Base-by-base conservation (phyloP, 2,113 vertebrate species). In the Epinephelus moara region DNA sequence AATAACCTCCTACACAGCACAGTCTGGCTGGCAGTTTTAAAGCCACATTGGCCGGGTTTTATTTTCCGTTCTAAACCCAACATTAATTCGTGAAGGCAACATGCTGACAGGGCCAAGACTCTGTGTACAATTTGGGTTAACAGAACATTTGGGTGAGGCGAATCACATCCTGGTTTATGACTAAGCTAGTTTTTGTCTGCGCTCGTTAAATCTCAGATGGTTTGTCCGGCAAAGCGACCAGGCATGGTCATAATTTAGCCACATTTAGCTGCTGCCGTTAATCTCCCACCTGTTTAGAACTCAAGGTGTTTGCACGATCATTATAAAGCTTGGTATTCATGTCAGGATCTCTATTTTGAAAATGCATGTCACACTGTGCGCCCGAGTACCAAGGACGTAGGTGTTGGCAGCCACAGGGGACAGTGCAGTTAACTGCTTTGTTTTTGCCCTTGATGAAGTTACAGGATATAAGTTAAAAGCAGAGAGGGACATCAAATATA, bases 271-370 rank as follows among this genome's bases (percentile, higher is more conserved):
- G 67, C 10, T 66, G 67, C 8, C 49, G 67, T 82, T 84, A 81
- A 88, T 89, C 80, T 81, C 53, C 70, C 30, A 19, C 71, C 77
- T 66, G 76, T 85, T 89, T 81, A 67, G 70, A 84, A 75, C 81
- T 88, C 86, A 85, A 86, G 73, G 84, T 89, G 90, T 91, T 91
- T 81, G 70, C 78, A 85, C 60, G 75, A 67, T 93, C 88, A 88
- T 92, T 85, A 89, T 70, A 61, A 85, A 88, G 72, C 89, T 93
- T 88, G 79, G 88, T 92, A 93, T 94, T 94, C 91, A 88, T 81
- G 82, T 90, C 91, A 91, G 89, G 88, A 63, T 78, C 80, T 75
- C 80, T 79, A 79, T 90, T 89, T 94, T 90, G 89, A 87, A 91
- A 94, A 94, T 90, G 84, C 93, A 93, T 27, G 85, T 87, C 88